Conservation (phyloP, 2,888 invertebrate genomes). For the Capitulum mitella region DNA sequence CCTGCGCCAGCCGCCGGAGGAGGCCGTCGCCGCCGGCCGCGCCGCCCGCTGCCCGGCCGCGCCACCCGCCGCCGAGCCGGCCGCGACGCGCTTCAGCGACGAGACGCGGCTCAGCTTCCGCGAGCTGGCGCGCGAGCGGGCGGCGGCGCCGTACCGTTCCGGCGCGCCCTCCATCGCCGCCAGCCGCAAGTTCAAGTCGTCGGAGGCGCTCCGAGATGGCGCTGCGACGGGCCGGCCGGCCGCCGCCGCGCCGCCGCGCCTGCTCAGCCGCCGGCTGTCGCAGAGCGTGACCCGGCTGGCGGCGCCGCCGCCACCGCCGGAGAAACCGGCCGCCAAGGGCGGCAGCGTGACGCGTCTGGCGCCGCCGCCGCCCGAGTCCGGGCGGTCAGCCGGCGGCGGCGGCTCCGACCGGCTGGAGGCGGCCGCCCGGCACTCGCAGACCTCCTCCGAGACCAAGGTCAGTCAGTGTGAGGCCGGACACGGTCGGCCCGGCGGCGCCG, state of each 20-base stretch:
- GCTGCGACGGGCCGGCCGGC: background rate
- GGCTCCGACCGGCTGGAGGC: no score
- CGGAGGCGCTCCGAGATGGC: background rate
- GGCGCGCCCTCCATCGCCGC: background rate
- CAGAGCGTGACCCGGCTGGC: background rate
- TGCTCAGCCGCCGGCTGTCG: background rate
- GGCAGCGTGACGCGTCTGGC: no score
- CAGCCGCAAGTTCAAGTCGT: conserved; percentile 8
- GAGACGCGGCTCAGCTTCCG: background rate
- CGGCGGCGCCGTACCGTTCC: background rate
- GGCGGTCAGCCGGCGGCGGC: no score
- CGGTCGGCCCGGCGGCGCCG: no score
- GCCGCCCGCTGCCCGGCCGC: background rate
- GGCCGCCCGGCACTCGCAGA: no score
- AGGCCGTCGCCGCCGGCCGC: background rate
- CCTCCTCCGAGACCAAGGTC: no score
- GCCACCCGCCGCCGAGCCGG: background rate
- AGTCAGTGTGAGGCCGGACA: no score
- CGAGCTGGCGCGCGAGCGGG: background rate
- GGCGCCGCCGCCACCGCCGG: no score
- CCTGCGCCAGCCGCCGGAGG: background rate
- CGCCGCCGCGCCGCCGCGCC: background rate
- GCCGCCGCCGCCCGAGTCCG: no score
- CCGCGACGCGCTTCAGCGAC: background rate
- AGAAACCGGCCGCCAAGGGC: no score